phyloP scores from a whole-genome alignment of 2,888 invertebrate genomes.

The Tenthredo notha region DNA sequence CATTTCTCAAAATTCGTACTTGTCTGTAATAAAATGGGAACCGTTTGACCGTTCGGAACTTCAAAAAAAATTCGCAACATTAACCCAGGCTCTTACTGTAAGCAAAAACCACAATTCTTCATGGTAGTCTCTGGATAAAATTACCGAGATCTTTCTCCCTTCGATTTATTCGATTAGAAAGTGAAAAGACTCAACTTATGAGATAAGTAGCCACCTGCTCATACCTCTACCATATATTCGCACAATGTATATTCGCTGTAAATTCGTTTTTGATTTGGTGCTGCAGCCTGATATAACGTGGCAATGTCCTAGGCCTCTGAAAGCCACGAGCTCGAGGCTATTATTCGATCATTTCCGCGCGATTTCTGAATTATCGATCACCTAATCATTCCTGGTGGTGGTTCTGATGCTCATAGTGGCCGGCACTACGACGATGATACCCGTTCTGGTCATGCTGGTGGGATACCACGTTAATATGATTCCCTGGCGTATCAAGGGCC shows the following conservation, averaged over 20 bases:
- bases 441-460: constrained; percentile 26
- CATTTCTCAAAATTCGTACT: no score
- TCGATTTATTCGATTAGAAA: constrained; percentile 9
- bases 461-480: constrained; percentile 44
- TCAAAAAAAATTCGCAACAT: no score
- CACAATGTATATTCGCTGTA: constrained; percentile 10
- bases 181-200: neutral
- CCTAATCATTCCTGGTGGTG: constrained; percentile 68
- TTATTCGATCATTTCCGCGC: constrained; percentile 69
- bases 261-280: constrained; percentile 38
- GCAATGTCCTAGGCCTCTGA: constrained; percentile 29
- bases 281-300: neutral
- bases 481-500: constrained; percentile 41
- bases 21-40: no score
- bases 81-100: neutral
- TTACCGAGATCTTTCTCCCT: neutral
- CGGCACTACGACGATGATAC: constrained; percentile 17
- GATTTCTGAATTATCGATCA: constrained; percentile 67
- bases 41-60: no score
- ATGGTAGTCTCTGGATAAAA: neutral
- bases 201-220: constrained; percentile 13
- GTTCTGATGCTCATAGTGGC: constrained; percentile 44
- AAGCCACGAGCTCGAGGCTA: constrained; percentile 63
- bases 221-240: neutral
- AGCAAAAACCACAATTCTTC: neutral